Evolutionary conservation across 2,888 invertebrate genomes (phyloP).

Genomic region (Hemistola chrysoprasaria): DNA sequence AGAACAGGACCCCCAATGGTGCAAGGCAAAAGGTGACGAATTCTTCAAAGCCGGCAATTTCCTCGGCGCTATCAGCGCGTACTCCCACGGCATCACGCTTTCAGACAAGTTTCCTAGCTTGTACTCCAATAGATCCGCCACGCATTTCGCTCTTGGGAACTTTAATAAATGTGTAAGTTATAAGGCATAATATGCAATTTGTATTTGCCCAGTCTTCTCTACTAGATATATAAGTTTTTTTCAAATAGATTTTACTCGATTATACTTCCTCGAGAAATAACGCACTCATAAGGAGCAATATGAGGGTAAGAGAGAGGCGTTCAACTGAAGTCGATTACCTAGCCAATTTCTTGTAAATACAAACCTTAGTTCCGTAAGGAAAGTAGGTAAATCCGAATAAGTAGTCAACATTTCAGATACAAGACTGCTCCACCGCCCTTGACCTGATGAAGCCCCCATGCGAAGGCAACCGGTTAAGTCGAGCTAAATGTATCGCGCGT

Average conservation of each 20-base stretch:
- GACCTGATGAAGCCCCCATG: slow-evolving; percentile 89
- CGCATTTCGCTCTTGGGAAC: slow-evolving; percentile 90
- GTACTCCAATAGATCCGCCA: slow-evolving; percentile 89
- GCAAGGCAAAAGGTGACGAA: slow-evolving; percentile 90
- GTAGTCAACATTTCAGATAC: slow-evolving; percentile 62
- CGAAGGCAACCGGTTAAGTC: slow-evolving; percentile 85
- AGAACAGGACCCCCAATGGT: slow-evolving; percentile 91
- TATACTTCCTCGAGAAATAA: too few species aligned
- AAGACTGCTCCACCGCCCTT: slow-evolving; percentile 85
- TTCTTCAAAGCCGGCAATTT: slow-evolving; percentile 89
- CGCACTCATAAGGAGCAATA: too few species aligned
- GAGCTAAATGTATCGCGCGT: slow-evolving; percentile 88
- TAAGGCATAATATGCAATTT: too few species aligned
- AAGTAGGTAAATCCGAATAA: too few species aligned
- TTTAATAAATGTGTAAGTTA: slow-evolving; percentile 84
- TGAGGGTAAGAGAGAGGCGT: too few species aligned
- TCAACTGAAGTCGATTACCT: too few species aligned
- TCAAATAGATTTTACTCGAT: too few species aligned
- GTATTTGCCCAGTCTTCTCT: too few species aligned
- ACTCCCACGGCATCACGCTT: slow-evolving; percentile 88
- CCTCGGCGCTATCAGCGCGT: slow-evolving; percentile 91
- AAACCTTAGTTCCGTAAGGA: too few species aligned
- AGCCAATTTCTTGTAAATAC: too few species aligned
- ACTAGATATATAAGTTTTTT: too few species aligned
- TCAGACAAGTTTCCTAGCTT: slow-evolving; percentile 87